These are phyloP conservation scores for Caretta caretta DNA, from an alignment of 2,113 vertebrate genomes.

Conservation along the genomic window DNA sequence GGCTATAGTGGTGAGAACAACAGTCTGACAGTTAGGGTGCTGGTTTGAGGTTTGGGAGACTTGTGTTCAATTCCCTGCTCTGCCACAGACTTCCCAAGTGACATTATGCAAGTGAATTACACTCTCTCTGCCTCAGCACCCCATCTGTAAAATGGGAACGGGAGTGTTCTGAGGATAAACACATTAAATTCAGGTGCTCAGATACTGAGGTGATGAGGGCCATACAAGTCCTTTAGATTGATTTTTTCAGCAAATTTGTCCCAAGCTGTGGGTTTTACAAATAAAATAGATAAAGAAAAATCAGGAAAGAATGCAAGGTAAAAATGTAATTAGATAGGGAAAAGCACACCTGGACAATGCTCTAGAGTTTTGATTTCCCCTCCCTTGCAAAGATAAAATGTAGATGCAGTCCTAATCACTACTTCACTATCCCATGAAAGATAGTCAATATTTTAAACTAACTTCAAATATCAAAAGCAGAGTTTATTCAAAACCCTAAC, in stretches of 20 bases:
- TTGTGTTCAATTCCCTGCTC: background rate
- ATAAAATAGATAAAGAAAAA: background rate
- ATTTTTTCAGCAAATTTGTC: background rate
- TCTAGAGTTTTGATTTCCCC: background rate
- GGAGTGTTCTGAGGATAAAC: background rate
- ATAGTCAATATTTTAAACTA: background rate
- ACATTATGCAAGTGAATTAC: background rate
- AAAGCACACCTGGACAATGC: too few species aligned
- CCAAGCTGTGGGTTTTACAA: background rate
- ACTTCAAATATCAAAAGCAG: background rate
- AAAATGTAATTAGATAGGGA: background rate
- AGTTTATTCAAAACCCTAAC: background rate
- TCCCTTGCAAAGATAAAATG: background rate
- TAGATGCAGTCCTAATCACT: background rate
- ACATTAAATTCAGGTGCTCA: background rate
- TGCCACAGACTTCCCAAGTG: rapidly evolving
- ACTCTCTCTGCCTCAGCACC: background rate
- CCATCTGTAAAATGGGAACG: background rate
- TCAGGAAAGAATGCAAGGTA: background rate
- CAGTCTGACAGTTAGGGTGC: background rate
- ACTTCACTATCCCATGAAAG: background rate
- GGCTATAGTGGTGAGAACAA: background rate
- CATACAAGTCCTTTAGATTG: background rate
- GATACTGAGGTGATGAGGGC: background rate
- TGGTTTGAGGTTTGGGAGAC: background rate